A percentile compares a stretch with the other conserved stretches of the same genome.
Conservation (phyloP, 2,113 vertebrate species). For the Osmerus eperlanus region DNA sequence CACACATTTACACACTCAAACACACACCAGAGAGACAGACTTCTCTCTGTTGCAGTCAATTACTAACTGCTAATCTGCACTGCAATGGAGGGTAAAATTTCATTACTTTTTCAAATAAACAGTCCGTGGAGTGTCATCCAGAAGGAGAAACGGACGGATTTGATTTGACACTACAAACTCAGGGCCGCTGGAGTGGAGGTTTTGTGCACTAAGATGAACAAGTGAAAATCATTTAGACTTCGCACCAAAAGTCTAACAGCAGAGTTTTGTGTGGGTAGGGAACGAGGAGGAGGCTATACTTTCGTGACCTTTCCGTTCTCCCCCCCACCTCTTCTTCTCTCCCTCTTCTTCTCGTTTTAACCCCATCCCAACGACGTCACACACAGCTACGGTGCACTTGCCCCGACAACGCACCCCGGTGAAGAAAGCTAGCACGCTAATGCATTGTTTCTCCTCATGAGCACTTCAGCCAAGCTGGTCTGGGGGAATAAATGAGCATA, state of each 20-base stretch:
- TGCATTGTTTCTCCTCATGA: slow-evolving; percentile 24
- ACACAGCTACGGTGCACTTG: no score
- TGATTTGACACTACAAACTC: slow-evolving; percentile 53
- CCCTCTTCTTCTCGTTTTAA: no score
- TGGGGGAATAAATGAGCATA: slow-evolving; percentile 69
- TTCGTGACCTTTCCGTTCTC: slow-evolving; percentile 26
- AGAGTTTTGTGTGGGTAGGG: neutral
- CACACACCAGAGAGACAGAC: slow-evolving; percentile 68
- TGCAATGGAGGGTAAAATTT: slow-evolving; percentile 99
- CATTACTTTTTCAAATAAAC: slow-evolving; percentile 99
- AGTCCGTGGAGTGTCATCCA: slow-evolving; percentile 95
- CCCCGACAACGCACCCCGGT: no score
- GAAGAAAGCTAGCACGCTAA: neutral
- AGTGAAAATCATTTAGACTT: slow-evolving; percentile 58
- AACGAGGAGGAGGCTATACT: neutral
- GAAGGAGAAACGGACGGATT: slow-evolving; percentile 62
- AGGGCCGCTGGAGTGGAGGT: slow-evolving; percentile 42
- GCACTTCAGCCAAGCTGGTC: slow-evolving; percentile 62
- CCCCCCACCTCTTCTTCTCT: neutral
- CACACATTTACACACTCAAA: slow-evolving; percentile 30
- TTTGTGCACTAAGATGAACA: slow-evolving; percentile 37
- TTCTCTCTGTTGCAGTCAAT: slow-evolving; percentile 93
- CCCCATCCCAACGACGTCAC: no score
- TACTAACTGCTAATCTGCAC: slow-evolving; percentile 97
- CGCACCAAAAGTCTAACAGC: slow-evolving; percentile 19